Base-by-base conservation (phyloP, 2,888 invertebrate genomes). In the Micoletzkya japonica region DNA sequence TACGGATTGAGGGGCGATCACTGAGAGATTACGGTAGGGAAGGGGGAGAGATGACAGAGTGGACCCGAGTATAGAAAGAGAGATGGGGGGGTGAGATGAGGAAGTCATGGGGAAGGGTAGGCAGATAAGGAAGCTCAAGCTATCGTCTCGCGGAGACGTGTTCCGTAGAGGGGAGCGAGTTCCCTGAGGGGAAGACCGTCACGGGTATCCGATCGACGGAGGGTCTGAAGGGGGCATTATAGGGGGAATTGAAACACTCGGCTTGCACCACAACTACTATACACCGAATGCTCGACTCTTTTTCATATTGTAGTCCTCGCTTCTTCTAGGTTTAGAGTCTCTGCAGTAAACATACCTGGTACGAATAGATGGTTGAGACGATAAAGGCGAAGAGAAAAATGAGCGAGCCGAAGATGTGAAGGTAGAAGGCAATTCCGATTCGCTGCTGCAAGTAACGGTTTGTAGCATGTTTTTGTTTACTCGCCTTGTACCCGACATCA, bases 351-450 rank as follows among this genome's bases (percentile, higher is more conserved):
- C 36, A 34, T 28, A 78, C 77, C 58, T 82, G 80, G 68, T 85
- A 84, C 6, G 83, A 77, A 32, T 78, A 79, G 26, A 82, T 76
- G 39, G 79, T 76, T 10, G 79, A 75, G 60, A 83, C 73, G 57
- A 84, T 81, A 52, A 82, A 79, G 28, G 83, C 81, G 37, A 84
- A 74, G 52, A 85, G 75, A 20, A 77, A 74, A 32, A 85, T 70
- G n/a, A 74, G 70, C 6, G 82, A 79, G 30, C 83, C 82, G 10
- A 77, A 67, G 14, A 77, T 69, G 72, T 84, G 83, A 37, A 83
- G 75, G 66, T 83, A 85, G 74, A 84, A 84, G 0, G 82, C 84
- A 57, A 76, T 76, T 28, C 84, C 84, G 70, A 84, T 84, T 17
- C 74, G 71, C 82, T 84, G 84, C 83, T 83, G 73, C 49, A 83